A percentile compares a stretch with the other conserved stretches of the same genome.
phyloP scores from a whole-genome alignment of 2,888 invertebrate genomes.

The Cordilura impudica region DNA sequence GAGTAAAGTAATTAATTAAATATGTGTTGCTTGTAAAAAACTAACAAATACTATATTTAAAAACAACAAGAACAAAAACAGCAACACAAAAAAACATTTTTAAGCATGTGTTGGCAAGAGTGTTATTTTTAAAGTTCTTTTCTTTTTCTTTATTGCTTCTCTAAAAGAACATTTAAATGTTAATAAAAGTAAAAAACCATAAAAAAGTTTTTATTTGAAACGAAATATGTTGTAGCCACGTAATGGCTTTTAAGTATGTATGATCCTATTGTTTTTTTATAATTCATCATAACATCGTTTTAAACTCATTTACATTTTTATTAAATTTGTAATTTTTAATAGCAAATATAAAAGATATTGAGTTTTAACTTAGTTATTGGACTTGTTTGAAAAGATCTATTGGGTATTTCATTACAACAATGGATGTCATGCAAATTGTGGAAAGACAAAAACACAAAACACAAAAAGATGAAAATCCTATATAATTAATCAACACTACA shows the following conservation, averaged over 20 bases:
- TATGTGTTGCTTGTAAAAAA: constrained; percentile 29
- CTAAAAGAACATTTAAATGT: constrained; percentile 9
- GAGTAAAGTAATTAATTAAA: constrained; percentile 53
- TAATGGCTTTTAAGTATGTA: not conserved
- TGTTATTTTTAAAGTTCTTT: constrained; percentile 19
- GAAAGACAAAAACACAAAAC: too few species aligned
- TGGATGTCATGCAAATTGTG: too few species aligned
- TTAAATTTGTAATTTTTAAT: not conserved
- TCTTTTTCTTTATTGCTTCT: constrained; percentile 8
- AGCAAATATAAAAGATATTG: not conserved
- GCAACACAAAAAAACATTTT: constrained; percentile 23
- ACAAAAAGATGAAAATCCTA: too few species aligned
- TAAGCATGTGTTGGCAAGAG: constrained; percentile 42
- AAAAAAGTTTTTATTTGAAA: not conserved
- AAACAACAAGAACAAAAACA: not conserved
- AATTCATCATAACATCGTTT: not conserved
- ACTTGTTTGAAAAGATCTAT: too few species aligned
- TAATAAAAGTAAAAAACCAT: not conserved
- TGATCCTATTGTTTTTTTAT: not conserved
- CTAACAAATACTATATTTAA: constrained; percentile 1
- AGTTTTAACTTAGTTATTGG: too few species aligned
- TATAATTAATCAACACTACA: too few species aligned
- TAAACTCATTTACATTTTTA: not conserved
- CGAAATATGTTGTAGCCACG: not conserved
- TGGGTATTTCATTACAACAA: too few species aligned